phyloP scores from a whole-genome alignment of 2,113 vertebrate species.

The Sceloporus undulatus region DNA sequence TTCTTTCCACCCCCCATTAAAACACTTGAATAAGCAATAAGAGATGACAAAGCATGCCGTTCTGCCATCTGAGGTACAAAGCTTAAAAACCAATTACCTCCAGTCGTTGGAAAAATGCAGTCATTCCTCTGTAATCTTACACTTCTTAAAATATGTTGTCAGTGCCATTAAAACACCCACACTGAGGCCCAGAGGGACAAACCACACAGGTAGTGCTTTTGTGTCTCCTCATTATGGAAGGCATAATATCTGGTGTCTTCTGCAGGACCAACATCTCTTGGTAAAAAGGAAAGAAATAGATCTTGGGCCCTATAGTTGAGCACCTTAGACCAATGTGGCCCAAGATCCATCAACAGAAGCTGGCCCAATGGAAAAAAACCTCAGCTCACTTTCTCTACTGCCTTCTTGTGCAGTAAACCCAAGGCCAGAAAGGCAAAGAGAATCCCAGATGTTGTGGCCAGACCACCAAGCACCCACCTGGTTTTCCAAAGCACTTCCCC shows the following conservation, averaged over 20 bases:
- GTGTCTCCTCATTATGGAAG: neutral
- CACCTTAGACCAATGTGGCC: no score
- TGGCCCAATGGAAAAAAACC: neutral
- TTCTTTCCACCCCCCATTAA: neutral
- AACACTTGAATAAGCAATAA: neutral
- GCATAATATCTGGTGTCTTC: no score
- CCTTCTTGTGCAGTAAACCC: neutral
- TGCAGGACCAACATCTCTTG: neutral
- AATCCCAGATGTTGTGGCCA: neutral
- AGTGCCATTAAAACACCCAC: neutral
- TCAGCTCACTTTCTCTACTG: neutral
- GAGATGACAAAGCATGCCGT: neutral
- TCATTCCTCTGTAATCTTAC: neutral
- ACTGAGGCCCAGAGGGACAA: neutral
- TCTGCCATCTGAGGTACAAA: neutral
- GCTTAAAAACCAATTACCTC: neutral
- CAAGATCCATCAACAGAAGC: neutral
- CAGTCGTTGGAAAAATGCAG: neutral
- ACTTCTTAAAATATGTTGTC: fast-evolving
- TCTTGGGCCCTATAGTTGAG: no score
- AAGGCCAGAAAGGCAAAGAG: neutral
- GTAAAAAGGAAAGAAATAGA: no score
- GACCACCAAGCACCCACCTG: no score
- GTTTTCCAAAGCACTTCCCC: neutral
- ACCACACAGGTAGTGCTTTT: slow-evolving; percentile 11